Evolutionary conservation across 2,888 invertebrate species (phyloP), one percentile per base, ranked within the genome.

Genomic region (Phalangium opilio): DNA sequence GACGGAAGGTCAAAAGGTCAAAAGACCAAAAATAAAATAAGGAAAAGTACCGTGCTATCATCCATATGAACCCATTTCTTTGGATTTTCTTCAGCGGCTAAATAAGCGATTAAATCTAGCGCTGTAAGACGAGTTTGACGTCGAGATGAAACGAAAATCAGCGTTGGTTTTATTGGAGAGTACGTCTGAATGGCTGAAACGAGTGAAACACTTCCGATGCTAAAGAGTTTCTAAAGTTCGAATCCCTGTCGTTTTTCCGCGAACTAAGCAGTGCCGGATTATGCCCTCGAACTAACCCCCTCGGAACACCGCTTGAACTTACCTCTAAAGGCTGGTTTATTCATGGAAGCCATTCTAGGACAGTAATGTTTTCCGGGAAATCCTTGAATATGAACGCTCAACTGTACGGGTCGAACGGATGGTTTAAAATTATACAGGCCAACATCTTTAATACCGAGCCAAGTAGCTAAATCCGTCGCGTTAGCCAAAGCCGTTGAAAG

Each of bases 271-370:
- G 35, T 3, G 35, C 35, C 14, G 3, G 12, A 12, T 34, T n/a
- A 2, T n/a, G 4, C 3, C 12, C 14, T 34, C 14, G 12, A 4
- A 34, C 14, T n/a, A n/a, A 34, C 35, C 14, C 14, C n/a, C n/a
- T n/a, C n/a, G n/a, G n/a, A 2, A 14, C 4, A 4, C 14, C 14
- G 35, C 15, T 53, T 36, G 21, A n/a, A n/a, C 20, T 21, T 58
- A 71, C 72, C 89, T 67, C 90, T 87, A 71, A 85, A 99, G 0
- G 90, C 83, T 0, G 98, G 96, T 61, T 91, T 85, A 70, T 99
- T 99, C 98, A 99, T 99, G 0, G 93, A 84, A 52, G 93, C 83
- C 98, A 99, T 99, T 42, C 98, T 77, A 0, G 98, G 98, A 61
- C 98, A 99, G 70, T 98, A 99, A 66, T 98, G 91, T 55, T 95